Evolutionary conservation across 2,888 invertebrate genomes (phyloP), one percentile per base, ranked within the genome.

Genomic region (Papilio gigon): DNA sequence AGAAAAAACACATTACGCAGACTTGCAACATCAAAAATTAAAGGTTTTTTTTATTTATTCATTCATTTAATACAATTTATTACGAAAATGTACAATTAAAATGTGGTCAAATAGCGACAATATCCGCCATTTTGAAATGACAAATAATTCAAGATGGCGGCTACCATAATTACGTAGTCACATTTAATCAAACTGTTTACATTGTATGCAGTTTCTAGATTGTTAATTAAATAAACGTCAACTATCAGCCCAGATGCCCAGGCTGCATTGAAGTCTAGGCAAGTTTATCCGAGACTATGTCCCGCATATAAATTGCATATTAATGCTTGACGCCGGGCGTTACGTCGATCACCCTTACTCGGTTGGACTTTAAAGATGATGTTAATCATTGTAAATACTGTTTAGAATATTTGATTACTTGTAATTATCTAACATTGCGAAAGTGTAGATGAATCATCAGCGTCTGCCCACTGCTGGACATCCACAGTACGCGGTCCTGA

Each of bases 251-350:
- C 22, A 27, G 53, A 14, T 22, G 50, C 11, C 3, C 27, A 30
- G 53, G 9, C 53, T 56, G 14, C 27, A 25, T 56, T 30, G n/a
- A 30, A 27, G 53, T 56, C 53, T 30, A 30, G 53, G 30, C 30
- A 17, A 56, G 30, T 56, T 30, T 30, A 56, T 25, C 53, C 30
- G 30, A 17, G 30, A 30, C 30, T 56, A n/a, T 1, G 30, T 56
- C 30, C 9, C 30, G 53, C 53, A 56, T 56, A 30, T 30, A 56
- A 56, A 56, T 56, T 56, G 53, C n/a, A 30, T 56, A 17, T 56
- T 56, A 56, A 56, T 56, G 30, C 9, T 56, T 30, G 8, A 17
- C 30, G 30, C 53, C 9, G 14, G 6, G 25, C 20, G 30, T 56
- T 56, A 56, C 17, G 30, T 56, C 53, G 17, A 56, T 9, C 53